phyloP scores from a whole-genome alignment of 2,888 invertebrate species.

The Dasysyrphus albostriatus region DNA sequence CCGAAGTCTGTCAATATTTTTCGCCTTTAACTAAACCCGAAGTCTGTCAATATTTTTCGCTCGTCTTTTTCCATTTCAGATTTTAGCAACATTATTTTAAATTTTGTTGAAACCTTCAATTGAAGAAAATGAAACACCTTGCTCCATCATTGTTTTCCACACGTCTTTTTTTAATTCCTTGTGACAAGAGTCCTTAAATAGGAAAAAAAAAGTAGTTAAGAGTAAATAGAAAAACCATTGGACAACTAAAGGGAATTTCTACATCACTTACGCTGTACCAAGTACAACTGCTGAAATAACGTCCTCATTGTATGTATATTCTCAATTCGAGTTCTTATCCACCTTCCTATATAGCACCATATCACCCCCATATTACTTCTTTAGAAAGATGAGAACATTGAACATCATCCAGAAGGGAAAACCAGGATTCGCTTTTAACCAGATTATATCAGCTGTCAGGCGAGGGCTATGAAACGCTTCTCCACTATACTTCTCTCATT shows the following conservation, averaged over 20 bases:
- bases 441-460: conserved; percentile 75
- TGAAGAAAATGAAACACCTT: background rate
- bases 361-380: background rate
- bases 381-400: conserved; percentile 68
- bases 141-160: background rate
- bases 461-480: conserved; percentile 69
- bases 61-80: no score
- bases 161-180: background rate
- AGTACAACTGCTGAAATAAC: conserved; percentile 1
- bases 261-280: conserved; percentile 20
- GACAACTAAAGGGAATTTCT: conserved; percentile 51
- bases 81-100: no score
- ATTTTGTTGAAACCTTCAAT: no score
- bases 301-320: conserved; percentile 34
- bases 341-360: background rate
- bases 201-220: background rate
- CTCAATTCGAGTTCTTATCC: conserved; percentile 25
- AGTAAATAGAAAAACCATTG: conserved; percentile 55
- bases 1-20: no score
- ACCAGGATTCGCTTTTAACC: conserved; percentile 76
- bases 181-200: conserved; percentile 16
- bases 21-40: no score
- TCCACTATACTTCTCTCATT: conserved; percentile 36
- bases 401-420: conserved; percentile 71
- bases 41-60: no score